Percentiles rank a stretch among this genome's conserved stretches.
Conservation (phyloP, 2,797 vertebrate genomes). For the Buphagus erythrorhynchus region DNA sequence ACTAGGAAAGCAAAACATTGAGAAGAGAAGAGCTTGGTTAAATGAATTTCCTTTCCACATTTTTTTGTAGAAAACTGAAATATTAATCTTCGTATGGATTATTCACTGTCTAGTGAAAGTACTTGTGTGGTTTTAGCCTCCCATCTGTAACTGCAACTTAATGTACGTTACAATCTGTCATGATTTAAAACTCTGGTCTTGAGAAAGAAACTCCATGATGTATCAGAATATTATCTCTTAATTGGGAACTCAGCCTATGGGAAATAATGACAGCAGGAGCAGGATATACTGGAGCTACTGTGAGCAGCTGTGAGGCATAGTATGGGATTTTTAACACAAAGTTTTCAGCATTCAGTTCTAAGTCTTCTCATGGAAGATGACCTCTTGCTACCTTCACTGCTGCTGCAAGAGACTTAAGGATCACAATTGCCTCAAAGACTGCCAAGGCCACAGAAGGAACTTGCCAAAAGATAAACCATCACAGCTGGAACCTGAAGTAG, state of each 20-base stretch:
- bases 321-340: background rate
- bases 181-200: background rate
- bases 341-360: background rate
- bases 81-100: background rate
- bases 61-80: background rate
- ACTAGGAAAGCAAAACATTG: background rate
- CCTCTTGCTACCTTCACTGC: background rate
- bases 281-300: background rate
- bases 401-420: background rate
- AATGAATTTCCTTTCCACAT: background rate
- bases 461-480: background rate
- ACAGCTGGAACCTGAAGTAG: background rate
- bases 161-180: background rate
- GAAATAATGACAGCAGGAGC: background rate
- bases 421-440: background rate
- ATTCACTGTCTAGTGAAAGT: background rate
- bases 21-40: background rate
- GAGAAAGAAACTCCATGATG: background rate
- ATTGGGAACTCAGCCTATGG: background rate
- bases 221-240: background rate
- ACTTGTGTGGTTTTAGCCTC: background rate
- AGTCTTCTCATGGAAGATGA: background rate
- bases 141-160: background rate
- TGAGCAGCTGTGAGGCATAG: background rate
- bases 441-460: background rate